Conservation (phyloP, 2,113 vertebrate species). For the Serilophus lunatus region DNA sequence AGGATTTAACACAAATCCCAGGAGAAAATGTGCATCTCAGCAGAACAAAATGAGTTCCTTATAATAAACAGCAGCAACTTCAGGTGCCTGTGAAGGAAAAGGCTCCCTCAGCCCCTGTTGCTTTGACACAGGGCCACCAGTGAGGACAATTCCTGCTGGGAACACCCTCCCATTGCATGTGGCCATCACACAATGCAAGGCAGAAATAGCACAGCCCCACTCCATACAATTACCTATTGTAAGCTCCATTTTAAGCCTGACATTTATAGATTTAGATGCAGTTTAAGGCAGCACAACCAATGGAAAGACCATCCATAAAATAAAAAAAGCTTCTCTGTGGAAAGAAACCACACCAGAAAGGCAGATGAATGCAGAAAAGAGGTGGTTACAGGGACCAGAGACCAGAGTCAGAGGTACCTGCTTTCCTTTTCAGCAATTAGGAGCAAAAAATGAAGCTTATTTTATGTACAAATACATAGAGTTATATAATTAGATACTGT, state of each 20-base stretch:
- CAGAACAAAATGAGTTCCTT: no score
- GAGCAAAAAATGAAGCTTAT: not conserved
- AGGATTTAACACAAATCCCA: not conserved
- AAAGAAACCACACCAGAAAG: not conserved
- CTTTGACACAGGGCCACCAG: not conserved
- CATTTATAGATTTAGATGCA: not conserved
- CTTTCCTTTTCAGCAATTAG: not conserved
- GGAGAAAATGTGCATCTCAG: not conserved
- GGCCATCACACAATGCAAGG: not conserved
- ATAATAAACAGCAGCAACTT: not conserved
- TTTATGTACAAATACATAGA: not conserved
- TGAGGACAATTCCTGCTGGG: not conserved
- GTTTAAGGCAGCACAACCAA: not conserved
- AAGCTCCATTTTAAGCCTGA: not conserved
- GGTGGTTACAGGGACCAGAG: not conserved
- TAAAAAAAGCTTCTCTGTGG: not conserved
- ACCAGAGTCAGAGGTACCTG: not conserved
- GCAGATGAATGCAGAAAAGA: not conserved
- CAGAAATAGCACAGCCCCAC: constrained; percentile 3
- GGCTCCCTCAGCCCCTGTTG: not conserved
- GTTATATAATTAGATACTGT: not conserved
- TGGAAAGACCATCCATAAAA: not conserved
- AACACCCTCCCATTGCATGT: not conserved
- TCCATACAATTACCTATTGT: not conserved
- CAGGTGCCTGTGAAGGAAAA: not conserved